Conservation (phyloP, 2,888 invertebrate species). For the Lasioglossum oenotherae region DNA sequence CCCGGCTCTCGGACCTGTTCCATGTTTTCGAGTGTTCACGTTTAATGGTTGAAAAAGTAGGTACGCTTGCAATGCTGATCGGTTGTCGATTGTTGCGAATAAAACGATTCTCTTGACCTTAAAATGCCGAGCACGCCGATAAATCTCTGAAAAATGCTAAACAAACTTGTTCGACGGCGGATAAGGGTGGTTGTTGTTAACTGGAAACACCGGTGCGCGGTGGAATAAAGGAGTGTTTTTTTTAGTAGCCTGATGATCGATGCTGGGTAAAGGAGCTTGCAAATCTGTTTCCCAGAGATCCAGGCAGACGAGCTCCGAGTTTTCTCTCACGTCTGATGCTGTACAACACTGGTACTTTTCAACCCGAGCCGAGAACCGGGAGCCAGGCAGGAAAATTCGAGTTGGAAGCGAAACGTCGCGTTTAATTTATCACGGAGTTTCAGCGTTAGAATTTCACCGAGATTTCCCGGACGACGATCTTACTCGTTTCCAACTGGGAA, state of each 20-base stretch:
- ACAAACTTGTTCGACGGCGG: constrained; percentile 5
- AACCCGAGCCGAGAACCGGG: not conserved
- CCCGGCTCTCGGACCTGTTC: not conserved
- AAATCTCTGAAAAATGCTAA: not conserved
- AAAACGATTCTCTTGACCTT: constrained; percentile 1
- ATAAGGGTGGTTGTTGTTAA: constrained; percentile 16
- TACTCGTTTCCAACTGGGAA: constrained; percentile 18
- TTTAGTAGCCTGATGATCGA: constrained; percentile 14
- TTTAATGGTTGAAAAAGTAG: not conserved
- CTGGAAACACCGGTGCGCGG: constrained; percentile 9
- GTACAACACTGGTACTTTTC: not conserved
- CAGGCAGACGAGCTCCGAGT: constrained; percentile 6
- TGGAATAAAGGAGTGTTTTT: constrained; percentile 7
- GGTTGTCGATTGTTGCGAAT: not conserved
- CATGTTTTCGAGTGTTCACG: not conserved
- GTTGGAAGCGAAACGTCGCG: constrained; percentile 30
- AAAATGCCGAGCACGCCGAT: not conserved
- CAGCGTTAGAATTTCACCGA: constrained; percentile 31
- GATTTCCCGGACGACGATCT: constrained; percentile 37
- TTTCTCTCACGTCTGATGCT: constrained; percentile 6
- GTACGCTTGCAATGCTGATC: not conserved
- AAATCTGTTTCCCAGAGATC: constrained; percentile 26
- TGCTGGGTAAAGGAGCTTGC: constrained; percentile 8
- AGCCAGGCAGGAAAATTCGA: constrained; percentile 23
- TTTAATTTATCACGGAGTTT: constrained; percentile 47